Evolutionary conservation across 2,888 invertebrate species (phyloP).

Genomic region (Eurois occulta): DNA sequence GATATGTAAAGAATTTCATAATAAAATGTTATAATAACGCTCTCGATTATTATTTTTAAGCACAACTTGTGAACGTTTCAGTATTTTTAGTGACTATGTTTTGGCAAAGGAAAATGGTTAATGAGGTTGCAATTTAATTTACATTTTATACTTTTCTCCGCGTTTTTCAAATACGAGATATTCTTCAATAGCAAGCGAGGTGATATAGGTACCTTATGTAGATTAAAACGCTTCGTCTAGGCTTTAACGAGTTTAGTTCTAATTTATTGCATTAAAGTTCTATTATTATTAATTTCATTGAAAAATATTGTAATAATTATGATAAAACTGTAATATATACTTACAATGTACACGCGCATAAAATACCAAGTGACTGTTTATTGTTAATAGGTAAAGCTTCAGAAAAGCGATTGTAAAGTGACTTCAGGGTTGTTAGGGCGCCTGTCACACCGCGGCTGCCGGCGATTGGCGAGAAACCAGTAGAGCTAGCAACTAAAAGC

Average conservation of each 20-base stretch:
- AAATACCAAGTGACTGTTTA: constrained; percentile 27
- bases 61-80: constrained; percentile 56
- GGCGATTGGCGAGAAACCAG: not conserved
- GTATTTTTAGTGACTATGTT: constrained; percentile 56
- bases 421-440: constrained; percentile 16
- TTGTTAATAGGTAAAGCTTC: constrained; percentile 29
- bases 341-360: constrained; percentile 43
- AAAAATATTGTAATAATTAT: constrained; percentile 33
- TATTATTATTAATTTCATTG: constrained; percentile 22
- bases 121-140: constrained; percentile 22
- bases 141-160: constrained; percentile 1
- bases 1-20: constrained; percentile 41
- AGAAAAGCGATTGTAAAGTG: constrained; percentile 12
- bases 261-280: constrained; percentile 21
- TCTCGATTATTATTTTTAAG: constrained; percentile 55
- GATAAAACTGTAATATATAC: constrained; percentile 34
- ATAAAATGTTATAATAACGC: constrained; percentile 36
- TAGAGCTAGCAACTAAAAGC: not conserved
- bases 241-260: constrained; percentile 28
- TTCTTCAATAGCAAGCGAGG: constrained; percentile 2
- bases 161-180: constrained; percentile 11
- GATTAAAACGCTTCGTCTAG: constrained; percentile 36
- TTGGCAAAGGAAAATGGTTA: constrained; percentile 12
- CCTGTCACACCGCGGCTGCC: not conserved
- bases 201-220: constrained; percentile 12